Percentiles rank a stretch among this genome's conserved stretches.
These are phyloP conservation scores for Silurus meridionalis DNA, from an alignment of 2,113 vertebrate species.

Conservation along the genomic window DNA sequence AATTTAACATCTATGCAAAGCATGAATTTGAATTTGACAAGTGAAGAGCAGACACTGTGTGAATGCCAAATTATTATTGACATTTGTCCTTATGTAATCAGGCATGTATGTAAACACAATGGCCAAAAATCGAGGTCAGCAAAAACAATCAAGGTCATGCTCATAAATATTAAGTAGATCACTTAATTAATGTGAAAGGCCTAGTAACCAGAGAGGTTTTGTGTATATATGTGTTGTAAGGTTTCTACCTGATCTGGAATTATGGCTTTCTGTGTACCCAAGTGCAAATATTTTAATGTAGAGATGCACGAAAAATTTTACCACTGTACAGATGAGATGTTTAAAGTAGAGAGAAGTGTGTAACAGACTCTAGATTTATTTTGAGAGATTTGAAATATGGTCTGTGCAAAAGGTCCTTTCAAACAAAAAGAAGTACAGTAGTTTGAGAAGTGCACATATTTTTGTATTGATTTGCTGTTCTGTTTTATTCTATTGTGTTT, in stretches of 20 bases:
- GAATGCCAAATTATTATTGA: no score
- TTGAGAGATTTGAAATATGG: neutral
- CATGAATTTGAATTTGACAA: no score
- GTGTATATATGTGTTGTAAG: neutral
- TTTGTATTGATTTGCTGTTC: neutral
- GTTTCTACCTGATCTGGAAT: neutral
- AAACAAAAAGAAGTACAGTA: neutral
- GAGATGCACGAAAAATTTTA: neutral
- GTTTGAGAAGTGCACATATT: neutral
- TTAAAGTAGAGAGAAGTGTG: neutral
- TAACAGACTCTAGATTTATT: neutral
- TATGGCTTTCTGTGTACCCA: neutral
- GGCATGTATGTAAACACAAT: no score
- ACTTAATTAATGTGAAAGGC: no score
- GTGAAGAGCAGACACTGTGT: no score
- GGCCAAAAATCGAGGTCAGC: no score
- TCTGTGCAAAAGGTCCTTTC: neutral
- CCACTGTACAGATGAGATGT: neutral
- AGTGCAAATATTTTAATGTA: neutral
- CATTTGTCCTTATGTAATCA: no score
- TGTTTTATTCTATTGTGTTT: constrained; percentile 25
- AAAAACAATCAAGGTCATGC: no score
- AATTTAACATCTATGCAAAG: no score
- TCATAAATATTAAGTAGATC: no score
- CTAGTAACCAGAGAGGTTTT: neutral